Percentiles rank a stretch among this genome's conserved stretches.
These are phyloP conservation scores for Heliconius ismenius DNA, from an alignment of 2,888 invertebrate genomes.

Conservation along the genomic window DNA sequence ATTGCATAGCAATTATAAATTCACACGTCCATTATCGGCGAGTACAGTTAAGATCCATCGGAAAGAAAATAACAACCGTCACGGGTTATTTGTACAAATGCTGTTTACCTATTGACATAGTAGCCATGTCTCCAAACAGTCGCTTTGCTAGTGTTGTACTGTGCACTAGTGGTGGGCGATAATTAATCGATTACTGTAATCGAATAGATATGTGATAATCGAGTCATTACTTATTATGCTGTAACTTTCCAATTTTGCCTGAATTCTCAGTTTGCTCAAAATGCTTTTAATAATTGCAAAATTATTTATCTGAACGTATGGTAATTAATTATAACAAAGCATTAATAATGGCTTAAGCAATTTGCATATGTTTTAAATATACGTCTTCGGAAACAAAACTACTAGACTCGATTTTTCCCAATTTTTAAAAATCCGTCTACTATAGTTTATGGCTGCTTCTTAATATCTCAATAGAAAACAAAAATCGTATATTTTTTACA, in stretches of 20 bases:
- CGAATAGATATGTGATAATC: constrained; percentile 22
- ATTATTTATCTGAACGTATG: background rate
- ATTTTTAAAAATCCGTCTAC: background rate
- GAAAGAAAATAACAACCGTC: constrained; percentile 59
- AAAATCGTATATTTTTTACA: constrained; percentile 15
- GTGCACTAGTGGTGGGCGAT: constrained; percentile 7
- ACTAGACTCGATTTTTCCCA: background rate
- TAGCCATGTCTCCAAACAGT: constrained; percentile 55
- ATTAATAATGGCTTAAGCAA: background rate
- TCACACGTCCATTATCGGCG: constrained; percentile 60
- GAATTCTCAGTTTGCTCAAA: background rate
- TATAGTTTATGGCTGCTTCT: background rate
- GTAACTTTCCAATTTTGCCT: constrained; percentile 14
- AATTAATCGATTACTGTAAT: constrained; percentile 17
- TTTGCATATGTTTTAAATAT: background rate
- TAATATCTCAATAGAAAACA: background rate
- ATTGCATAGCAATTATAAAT: constrained; percentile 62
- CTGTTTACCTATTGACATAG: constrained; percentile 68
- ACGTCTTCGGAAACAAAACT: too few relatives aligned
- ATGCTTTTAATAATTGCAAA: background rate
- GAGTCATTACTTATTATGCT: constrained; percentile 9
- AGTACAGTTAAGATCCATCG: constrained; percentile 72
- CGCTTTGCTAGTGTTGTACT: constrained; percentile 6
- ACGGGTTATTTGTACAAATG: constrained; percentile 67
- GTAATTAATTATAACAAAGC: background rate